phyloP scores from a whole-genome alignment of 2,797 vertebrate genomes.

The Anableps anableps region DNA sequence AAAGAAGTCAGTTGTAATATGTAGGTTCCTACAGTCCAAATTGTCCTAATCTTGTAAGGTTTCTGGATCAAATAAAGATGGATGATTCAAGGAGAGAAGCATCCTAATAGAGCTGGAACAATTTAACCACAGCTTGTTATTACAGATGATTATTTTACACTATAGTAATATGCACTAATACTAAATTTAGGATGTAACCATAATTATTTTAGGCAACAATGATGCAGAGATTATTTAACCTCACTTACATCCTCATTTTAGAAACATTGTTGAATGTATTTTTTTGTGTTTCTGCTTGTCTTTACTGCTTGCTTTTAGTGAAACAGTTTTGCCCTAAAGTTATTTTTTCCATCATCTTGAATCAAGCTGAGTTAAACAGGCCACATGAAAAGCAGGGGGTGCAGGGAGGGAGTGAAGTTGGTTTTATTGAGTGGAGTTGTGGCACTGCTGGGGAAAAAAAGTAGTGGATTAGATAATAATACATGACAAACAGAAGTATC shows the following conservation, averaged over 20 bases:
- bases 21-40: neutral
- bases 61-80: neutral
- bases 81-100: neutral
- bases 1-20: too few relatives aligned
- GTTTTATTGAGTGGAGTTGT: neutral
- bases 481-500: neutral
- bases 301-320: neutral
- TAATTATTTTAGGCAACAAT: too few relatives aligned
- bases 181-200: neutral
- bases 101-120: neutral
- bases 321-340: neutral
- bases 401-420: neutral
- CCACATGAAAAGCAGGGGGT: neutral
- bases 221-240: too few relatives aligned
- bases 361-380: neutral
- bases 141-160: neutral
- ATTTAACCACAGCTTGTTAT: neutral
- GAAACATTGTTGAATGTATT: neutral
- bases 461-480: neutral
- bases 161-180: neutral
- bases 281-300: neutral
- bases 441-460: neutral
- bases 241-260: neutral
- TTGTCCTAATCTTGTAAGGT: neutral
- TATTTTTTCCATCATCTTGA: neutral